Base-by-base conservation (phyloP, 2,113 vertebrate genomes). In the Eretmochelys imbricata region DNA sequence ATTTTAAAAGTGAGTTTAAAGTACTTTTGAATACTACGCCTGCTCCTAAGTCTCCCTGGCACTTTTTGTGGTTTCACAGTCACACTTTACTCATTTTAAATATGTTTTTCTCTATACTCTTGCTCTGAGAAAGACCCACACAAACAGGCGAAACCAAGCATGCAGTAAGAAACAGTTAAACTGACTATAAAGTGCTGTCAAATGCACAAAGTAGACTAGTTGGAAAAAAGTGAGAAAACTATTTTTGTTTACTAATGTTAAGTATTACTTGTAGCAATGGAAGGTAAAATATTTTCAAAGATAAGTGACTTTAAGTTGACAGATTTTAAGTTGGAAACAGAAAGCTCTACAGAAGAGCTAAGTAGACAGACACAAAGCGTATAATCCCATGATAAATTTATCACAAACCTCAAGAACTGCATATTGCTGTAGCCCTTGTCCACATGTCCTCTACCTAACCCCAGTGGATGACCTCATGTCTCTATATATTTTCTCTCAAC, bases 291-390 rank as follows among this genome's bases (percentile, higher is more conserved):
- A 57, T 10, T 19, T 10, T 88, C 35, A 19, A 84, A 91, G 92
- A 75, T 0, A 0, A 46, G 2, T 10, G 54, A 49, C 48, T 89
- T 91, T 92, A 92, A 38, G 85, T 81, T 80, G 4, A 46, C 54
- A 13, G 53, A 88, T 69, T 20, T 24, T 53, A 93, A 92, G 12
- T 2, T 3, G 2, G 48, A 75, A 79, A 59, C 46, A 59, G 54
- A 91, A 35, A 0, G 0, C 10, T 90, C 84, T 80, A 79, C 50
- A 80, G 53, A 19, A 50, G 59, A 42, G 4, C 19, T 0, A 54
- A 2, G 2, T 5, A 16, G 25, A 91, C 2, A 27, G 69, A 80
- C 88, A 96, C 31, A n/a, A 93, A 85, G 86, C 1, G 72, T 11
- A 90, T 16, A 89, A 90, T 6, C 55, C n/a, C 53, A 9, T 2